Evolutionary conservation across 1,140 invertebrate species (phyloP), one percentile per base, ranked within the genome.

Genomic region (Drosophila mauritiana): DNA sequence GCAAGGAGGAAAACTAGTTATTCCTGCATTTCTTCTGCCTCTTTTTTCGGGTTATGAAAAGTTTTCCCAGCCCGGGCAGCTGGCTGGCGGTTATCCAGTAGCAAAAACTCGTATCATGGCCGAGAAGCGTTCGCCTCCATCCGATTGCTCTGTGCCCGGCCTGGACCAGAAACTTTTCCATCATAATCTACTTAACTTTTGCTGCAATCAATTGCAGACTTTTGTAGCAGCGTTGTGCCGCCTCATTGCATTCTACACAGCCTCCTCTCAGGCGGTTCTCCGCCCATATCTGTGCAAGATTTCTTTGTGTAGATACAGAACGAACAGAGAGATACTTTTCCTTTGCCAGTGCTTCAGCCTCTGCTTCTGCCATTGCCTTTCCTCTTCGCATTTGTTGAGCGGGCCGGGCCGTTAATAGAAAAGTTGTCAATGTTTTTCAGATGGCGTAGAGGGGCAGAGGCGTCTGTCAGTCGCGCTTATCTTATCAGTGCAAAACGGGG

Each of bases 151-250:
- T 7, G n/a, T 10, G 52, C n/a, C 55, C 31, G 22, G 37, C 37
- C 37, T 39, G 37, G 37, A 46, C n/a, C 61, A 45, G 22, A 89
- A 88, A 88, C 56, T 88, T 88, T 88, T 88, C 84, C 84, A 88
- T 88, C 84, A 89, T 88, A 88, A 88, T 88, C 84, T 88, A 88
- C 85, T 88, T 89, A 88, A 88, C 84, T 88, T 88, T 88, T 89
- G 80, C 84, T 84, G 80, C 84, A 88, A 88, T 88, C 84, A 88
- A 88, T 88, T 88, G 83, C 84, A 79, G 75, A 53, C 78, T 78
- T 72, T 61, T 72, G 80, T 58, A 62, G 80, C 55, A 62, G 42
- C 58, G 39, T 31, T 53, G 64, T 73, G 65, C 67, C 80, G 83
- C 84, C 67, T 88, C 84, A 88, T 88, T 88, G 83, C 84, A 80